A percentile compares a stretch with the other conserved stretches of the same genome.
Evolutionary conservation across 2,113 vertebrate genomes (phyloP).

Genomic region (Heterotis niloticus): DNA sequence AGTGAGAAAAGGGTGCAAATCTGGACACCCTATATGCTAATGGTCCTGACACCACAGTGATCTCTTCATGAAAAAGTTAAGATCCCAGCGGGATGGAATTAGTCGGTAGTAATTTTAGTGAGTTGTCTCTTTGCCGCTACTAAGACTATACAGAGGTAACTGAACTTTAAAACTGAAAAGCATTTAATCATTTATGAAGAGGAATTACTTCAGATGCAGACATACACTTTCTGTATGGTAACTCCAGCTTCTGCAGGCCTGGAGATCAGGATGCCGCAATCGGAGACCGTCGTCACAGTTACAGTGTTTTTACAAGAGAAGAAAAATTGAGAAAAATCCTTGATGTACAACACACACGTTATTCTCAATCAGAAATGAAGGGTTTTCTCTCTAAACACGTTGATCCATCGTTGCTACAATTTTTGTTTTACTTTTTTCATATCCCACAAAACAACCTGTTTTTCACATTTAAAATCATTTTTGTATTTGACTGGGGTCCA

Average conservation of each 20-base stretch:
- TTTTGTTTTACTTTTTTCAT: too few relatives aligned
- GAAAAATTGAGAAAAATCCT: too few relatives aligned
- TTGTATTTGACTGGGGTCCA: too few relatives aligned
- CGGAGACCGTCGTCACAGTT: too few relatives aligned
- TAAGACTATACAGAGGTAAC: slow-evolving; percentile 3
- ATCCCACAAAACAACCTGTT: too few relatives aligned
- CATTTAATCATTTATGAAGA: slow-evolving; percentile 6
- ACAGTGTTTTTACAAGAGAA: too few relatives aligned
- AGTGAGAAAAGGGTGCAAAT: background rate
- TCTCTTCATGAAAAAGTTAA: slow-evolving; percentile 11
- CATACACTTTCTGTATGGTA: slow-evolving; percentile 8
- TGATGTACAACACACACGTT: too few relatives aligned
- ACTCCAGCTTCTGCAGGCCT: background rate
- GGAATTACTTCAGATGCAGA: slow-evolving; percentile 1
- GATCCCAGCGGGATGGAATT: background rate
- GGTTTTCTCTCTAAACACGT: too few relatives aligned
- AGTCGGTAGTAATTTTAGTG: background rate
- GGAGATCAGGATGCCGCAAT: too few relatives aligned
- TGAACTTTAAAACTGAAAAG: slow-evolving; percentile 15
- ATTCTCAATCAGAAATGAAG: too few relatives aligned
- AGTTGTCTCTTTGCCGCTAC: background rate
- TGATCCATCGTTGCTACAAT: too few relatives aligned
- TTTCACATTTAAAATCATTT: too few relatives aligned
- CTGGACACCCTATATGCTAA: background rate
- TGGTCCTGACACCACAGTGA: background rate